Conservation (phyloP, 2,797 vertebrate genomes). For the Helarctos malayanus region DNA sequence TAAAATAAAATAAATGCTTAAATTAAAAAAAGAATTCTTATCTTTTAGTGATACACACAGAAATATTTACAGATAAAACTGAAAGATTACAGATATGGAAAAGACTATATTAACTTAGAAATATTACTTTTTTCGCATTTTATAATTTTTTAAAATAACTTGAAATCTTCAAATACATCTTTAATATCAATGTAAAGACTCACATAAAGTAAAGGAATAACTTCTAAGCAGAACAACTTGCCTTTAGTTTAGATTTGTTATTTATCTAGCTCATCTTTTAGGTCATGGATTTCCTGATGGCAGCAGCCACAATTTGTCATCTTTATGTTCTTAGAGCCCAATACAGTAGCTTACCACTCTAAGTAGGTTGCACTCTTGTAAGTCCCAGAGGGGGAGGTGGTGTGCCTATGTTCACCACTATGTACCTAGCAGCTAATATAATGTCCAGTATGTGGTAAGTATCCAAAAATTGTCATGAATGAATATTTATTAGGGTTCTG, state of each 20-base stretch:
- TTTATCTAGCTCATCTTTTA: slow-evolving; percentile 7
- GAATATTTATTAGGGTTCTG: slow-evolving; percentile 24
- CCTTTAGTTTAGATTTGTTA: not conserved
- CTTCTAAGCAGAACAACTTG: not conserved
- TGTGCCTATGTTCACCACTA: not conserved
- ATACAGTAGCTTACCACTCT: not conserved
- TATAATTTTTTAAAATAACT: not conserved
- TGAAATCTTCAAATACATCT: not conserved
- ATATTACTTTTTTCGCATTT: slow-evolving; percentile 22
- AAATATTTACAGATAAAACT: slow-evolving; percentile 30
- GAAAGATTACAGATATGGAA: not conserved
- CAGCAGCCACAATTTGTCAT: not conserved
- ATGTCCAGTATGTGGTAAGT: not conserved
- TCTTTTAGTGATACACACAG: not conserved
- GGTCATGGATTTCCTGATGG: not conserved
- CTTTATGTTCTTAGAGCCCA: not conserved
- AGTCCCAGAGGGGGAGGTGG: not conserved
- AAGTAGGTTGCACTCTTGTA: not conserved
- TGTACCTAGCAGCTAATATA: not conserved
- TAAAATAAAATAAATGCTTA: not conserved
- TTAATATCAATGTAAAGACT: not conserved
- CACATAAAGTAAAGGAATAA: not conserved
- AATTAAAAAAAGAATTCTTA: not conserved
- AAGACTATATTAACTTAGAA: slow-evolving; percentile 15
- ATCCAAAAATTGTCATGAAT: slow-evolving; percentile 17